Evolutionary conservation across 2,113 vertebrate species (phyloP).

Genomic region (Struthio camelus): DNA sequence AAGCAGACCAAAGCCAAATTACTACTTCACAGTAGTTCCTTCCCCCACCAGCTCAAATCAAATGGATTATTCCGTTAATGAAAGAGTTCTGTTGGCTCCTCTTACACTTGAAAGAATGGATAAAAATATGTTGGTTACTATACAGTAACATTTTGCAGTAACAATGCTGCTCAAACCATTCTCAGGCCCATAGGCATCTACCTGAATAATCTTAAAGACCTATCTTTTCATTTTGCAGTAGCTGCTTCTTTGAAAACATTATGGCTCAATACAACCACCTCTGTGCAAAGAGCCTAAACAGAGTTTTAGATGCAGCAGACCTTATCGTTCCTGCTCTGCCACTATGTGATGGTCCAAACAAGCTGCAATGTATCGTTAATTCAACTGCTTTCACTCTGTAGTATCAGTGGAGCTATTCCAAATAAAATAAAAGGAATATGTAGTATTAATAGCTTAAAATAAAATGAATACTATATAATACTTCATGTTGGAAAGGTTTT

Average conservation of each 20-base stretch:
- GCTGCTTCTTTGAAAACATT: neutral
- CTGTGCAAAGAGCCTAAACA: neutral
- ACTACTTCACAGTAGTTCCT: slow-evolving; percentile 17
- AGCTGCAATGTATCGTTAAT: neutral
- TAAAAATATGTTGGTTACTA: neutral
- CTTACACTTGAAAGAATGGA: neutral
- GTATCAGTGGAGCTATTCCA: neutral
- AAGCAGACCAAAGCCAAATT: slow-evolving; percentile 13
- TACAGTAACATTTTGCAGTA: neutral
- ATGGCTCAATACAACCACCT: neutral
- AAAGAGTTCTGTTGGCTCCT: slow-evolving; percentile 10
- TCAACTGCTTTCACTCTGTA: neutral
- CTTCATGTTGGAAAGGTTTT: neutral
- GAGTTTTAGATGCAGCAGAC: neutral
- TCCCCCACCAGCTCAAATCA: slow-evolving; percentile 20
- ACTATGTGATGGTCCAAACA: neutral
- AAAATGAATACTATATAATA: neutral
- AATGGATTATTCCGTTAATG: neutral
- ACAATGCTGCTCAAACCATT: neutral
- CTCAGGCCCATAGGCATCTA: neutral
- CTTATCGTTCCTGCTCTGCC: neutral
- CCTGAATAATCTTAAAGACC: neutral
- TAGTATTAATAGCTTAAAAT: neutral
- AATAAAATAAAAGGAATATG: neutral
- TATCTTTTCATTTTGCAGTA: neutral